A percentile compares a stretch with the other conserved stretches of the same genome.
Conservation (phyloP, 2,888 invertebrate species). For the Druceiella hillmani region DNA sequence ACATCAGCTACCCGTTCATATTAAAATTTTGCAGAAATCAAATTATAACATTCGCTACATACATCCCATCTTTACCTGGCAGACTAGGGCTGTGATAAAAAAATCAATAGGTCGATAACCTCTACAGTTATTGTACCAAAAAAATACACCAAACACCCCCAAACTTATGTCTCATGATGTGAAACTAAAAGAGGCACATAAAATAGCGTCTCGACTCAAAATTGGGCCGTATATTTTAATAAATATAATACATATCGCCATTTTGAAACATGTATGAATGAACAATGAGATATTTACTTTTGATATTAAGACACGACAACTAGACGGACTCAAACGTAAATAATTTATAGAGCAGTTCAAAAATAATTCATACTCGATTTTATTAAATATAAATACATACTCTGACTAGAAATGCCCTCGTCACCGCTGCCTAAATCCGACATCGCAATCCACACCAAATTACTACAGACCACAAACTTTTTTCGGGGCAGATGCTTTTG, state of each 20-base stretch:
- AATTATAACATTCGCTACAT: no score
- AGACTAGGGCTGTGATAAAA: slow-evolving; percentile 3
- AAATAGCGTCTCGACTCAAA: slow-evolving; percentile 8
- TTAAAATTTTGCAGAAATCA: no score
- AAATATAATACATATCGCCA: slow-evolving; percentile 14
- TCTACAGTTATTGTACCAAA: no score
- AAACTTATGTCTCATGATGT: no score
- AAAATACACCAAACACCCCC: no score
- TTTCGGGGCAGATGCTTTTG: slow-evolving; percentile 2
- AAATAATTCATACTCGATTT: slow-evolving; percentile 26
- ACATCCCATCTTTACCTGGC: no score
- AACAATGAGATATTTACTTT: slow-evolving; percentile 20
- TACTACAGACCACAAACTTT: slow-evolving; percentile 1
- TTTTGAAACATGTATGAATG: slow-evolving; percentile 21
- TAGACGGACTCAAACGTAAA: slow-evolving; percentile 4
- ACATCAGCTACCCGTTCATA: no score
- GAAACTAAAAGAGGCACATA: not conserved
- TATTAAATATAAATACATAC: slow-evolving; percentile 36
- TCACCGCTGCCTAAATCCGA: slow-evolving; percentile 59
- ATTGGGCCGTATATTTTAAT: slow-evolving; percentile 35
- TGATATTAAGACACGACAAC: slow-evolving; percentile 31
- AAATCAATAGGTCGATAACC: slow-evolving; percentile 9
- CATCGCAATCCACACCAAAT: slow-evolving; percentile 30
- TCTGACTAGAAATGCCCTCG: slow-evolving; percentile 57
- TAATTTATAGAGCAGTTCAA: slow-evolving; percentile 22